Conservation (phyloP, 2,113 vertebrate species). For the human region GRCh38 chr1:41077501-41078000, state of each 20-base stretch:
- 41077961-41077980: background rate
- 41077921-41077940: background rate
- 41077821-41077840: background rate
- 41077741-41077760: background rate
- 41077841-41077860: background rate
- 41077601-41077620: background rate
- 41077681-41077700: background rate
- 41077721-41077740: background rate
- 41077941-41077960: background rate
- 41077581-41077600: background rate
- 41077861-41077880: background rate
- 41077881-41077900: background rate
- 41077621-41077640: background rate
- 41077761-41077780: background rate
- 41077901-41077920: constrained; percentile 12
- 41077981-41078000: background rate
- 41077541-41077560: constrained; percentile 22
- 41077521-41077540: background rate
- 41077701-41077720: background rate
- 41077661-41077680: background rate
- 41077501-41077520: background rate
- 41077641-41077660: background rate
- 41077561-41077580: constrained; percentile 15
- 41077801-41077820: background rate
- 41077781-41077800: background rate